Evolutionary conservation across 2,113 vertebrate genomes (phyloP).

Genomic region (Dendrocopos noguchii): DNA sequence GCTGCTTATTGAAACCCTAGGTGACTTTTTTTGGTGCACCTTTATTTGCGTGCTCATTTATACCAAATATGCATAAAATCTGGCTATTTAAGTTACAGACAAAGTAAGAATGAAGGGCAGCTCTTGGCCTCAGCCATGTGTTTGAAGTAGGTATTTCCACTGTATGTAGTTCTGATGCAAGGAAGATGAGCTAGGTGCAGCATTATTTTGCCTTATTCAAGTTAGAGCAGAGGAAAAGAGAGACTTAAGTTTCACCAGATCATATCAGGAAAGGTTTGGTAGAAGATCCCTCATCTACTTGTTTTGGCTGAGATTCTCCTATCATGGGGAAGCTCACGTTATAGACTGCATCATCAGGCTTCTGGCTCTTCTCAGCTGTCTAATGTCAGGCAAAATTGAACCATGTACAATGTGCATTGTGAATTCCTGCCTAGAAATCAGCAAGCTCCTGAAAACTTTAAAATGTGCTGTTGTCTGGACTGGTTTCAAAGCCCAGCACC

Average conservation of each 20-base stretch:
- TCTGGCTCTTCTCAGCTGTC: not conserved
- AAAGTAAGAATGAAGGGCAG: not conserved
- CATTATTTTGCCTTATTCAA: not conserved
- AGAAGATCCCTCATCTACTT: not conserved
- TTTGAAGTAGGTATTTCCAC: not conserved
- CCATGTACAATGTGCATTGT: not conserved
- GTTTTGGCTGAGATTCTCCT: not conserved
- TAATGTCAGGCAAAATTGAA: not conserved
- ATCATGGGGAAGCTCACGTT: not conserved
- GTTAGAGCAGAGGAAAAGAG: not conserved
- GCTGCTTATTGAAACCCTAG: not conserved
- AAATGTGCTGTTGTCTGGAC: not conserved
- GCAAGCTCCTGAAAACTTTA: conserved; percentile 45
- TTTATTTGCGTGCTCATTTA: not conserved
- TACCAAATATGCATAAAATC: not conserved
- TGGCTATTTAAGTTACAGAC: not conserved
- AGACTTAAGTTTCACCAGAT: not conserved
- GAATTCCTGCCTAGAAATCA: conserved; percentile 23
- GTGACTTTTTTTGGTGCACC: not conserved
- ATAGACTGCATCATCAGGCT: not conserved
- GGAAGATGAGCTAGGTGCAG: not conserved
- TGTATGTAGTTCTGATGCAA: not conserved
- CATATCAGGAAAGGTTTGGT: not conserved
- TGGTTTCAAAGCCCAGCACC: not conserved
- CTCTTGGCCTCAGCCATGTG: not conserved